These are phyloP conservation scores for Kobus ellipsiprymnus DNA, from an alignment of 2,113 vertebrate genomes.

Conservation along the genomic window DNA sequence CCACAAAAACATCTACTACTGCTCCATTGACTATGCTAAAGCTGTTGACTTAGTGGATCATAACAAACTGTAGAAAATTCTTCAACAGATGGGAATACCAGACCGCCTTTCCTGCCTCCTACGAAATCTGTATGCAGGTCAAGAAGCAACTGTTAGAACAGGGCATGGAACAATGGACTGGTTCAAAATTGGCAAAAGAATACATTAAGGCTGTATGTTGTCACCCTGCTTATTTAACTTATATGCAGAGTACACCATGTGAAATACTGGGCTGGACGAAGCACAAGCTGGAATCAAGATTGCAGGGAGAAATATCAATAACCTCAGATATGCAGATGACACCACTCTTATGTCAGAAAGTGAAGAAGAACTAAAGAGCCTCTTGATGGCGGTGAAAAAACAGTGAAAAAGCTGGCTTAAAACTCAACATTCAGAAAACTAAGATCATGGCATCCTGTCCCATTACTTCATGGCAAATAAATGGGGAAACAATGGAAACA, in stretches of 20 bases:
- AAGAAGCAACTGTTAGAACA: background rate
- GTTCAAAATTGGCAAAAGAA: background rate
- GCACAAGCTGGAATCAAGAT: background rate
- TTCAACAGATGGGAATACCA: background rate
- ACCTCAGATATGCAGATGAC: background rate
- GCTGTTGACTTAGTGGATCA: background rate
- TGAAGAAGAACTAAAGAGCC: background rate
- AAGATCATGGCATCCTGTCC: background rate
- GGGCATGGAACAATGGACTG: background rate
- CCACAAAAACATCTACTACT: background rate
- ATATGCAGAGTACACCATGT: background rate
- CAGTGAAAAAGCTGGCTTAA: background rate
- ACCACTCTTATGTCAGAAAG: background rate
- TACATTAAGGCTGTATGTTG: background rate
- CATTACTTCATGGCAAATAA: background rate
- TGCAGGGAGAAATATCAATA: background rate
- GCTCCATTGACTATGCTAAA: background rate
- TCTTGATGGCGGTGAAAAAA: background rate
- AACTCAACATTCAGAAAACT: background rate
- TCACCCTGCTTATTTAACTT: background rate
- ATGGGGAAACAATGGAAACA: background rate
- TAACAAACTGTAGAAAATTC: background rate
- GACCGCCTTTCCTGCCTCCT: background rate
- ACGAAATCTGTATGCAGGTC: background rate
- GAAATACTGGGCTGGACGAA: background rate